Evolutionary conservation across 2,113 vertebrate genomes (phyloP).

Genomic region (Cathartes aura): DNA sequence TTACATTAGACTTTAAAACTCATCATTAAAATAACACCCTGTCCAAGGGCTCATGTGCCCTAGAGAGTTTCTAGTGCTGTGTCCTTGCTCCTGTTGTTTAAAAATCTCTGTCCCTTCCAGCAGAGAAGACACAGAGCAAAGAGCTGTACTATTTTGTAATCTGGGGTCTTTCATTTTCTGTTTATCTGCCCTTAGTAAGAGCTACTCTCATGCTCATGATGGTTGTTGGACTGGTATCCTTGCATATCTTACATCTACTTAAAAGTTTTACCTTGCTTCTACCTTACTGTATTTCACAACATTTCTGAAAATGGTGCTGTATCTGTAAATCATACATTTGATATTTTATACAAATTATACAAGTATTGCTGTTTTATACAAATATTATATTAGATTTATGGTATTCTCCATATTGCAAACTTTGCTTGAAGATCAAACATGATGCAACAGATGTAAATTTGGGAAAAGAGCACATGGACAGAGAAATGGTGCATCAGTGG

Average conservation of each 20-base stretch:
- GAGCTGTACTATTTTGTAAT: not conserved
- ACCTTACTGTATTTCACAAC: not conserved
- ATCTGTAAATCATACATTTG: not conserved
- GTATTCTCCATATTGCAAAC: not conserved
- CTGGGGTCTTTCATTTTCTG: not conserved
- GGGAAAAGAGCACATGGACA: not conserved
- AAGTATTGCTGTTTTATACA: not conserved
- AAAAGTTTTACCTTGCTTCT: not conserved
- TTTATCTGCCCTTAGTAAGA: not conserved
- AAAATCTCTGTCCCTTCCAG: not conserved
- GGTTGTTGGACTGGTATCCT: not conserved
- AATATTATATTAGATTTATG: not conserved
- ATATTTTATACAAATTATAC: not conserved
- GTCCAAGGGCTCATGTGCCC: not conserved
- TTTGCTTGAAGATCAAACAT: not conserved
- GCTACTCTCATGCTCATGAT: not conserved
- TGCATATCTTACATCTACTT: not conserved
- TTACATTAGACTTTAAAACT: not conserved
- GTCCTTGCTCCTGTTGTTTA: not conserved
- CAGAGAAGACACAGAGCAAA: not conserved
- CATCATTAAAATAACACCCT: not conserved
- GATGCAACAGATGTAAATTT: not conserved
- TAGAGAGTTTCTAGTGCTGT: not conserved
- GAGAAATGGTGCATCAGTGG: not conserved
- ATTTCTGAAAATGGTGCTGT: not conserved